A percentile compares a stretch with the other conserved stretches of the same genome.
Conservation (phyloP, 2,113 vertebrate genomes). For the Apistogramma diplotaenia region DNA sequence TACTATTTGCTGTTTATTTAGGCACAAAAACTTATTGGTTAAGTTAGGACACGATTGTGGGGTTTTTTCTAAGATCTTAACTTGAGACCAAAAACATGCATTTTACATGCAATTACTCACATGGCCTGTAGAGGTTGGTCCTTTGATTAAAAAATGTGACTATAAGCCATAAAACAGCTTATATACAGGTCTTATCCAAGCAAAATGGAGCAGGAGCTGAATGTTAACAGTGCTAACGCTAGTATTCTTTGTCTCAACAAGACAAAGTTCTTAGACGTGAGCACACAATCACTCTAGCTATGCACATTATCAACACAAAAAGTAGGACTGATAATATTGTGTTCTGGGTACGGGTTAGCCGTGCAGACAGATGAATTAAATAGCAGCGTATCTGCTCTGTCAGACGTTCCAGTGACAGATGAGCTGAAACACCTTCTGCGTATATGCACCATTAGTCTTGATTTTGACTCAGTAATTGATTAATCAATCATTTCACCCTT, state of each 20-base stretch:
- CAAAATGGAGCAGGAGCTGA: background rate
- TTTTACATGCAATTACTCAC: background rate
- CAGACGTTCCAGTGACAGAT: background rate
- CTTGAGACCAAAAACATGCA: background rate
- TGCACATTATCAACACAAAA: background rate
- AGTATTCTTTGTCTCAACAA: background rate
- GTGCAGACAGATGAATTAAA: background rate
- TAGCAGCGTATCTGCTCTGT: background rate
- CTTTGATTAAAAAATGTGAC: background rate
- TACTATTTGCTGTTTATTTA: background rate
- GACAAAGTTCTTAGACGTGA: background rate
- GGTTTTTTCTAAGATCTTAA: background rate
- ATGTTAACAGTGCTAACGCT: background rate
- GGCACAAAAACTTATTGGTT: too few relatives aligned
- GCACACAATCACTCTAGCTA: rapidly evolving
- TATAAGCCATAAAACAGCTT: background rate
- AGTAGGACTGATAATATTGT: background rate
- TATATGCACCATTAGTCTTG: background rate
- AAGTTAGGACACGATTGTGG: too few relatives aligned
- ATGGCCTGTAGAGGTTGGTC: background rate
- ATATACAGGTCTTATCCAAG: background rate
- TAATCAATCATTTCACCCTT: background rate
- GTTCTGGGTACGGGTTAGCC: background rate
- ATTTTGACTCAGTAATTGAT: background rate
- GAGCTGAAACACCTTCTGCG: background rate